Evolutionary conservation across 2,113 vertebrate genomes (phyloP), one percentile per base, ranked within the genome.

Genomic region (human (Homo sapiens)): DNA sequence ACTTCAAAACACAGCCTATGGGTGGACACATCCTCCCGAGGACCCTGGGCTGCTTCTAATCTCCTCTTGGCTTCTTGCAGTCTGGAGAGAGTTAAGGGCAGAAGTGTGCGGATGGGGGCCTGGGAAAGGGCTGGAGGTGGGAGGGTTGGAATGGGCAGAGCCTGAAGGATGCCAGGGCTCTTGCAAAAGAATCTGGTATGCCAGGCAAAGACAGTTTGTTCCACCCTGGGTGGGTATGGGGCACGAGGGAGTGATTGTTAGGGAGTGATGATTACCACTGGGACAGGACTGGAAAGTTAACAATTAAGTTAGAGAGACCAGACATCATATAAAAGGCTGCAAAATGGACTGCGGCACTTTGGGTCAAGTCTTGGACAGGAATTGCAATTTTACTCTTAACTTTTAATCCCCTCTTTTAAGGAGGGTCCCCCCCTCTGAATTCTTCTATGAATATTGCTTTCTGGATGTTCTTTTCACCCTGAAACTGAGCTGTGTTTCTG

Each of bases 111-210:
- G 16, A 66, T 30, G 43, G 64, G 48, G 76, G 80, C 57, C 40
- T 91, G 40, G 82, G 79, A 93, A 93, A 90, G 73, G 50, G 11
- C 18, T 61, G 17, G 75, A 84, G 10, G 43, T 80, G 32, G 83
- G 48, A 89, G 27, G n/a, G 17, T 17, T 78, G 66, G 45, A 91
- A 93, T 45, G 59, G 43, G 57, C 70, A 93, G 82, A 91, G 17
- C 35, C 1, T 20, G 38, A 45, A 91, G 30, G 16, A 72, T 97
- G 89, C 55, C 93, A 94, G 55, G 89, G 17, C 23, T 73, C 17
- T 94, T 97, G 55, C 40, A 59, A 93, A 96, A 95, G 68, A 72
- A 79, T 5, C 22, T 70, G 87, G 75, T 9, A 2, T 81, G 57
- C 78, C 79, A 45, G 23, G 79, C 27, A 81, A 50, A 45, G 68